Percentiles rank a stretch among this genome's conserved stretches.
Conservation (phyloP, 2,888 invertebrate genomes). For the Trichopria drosophilae region DNA sequence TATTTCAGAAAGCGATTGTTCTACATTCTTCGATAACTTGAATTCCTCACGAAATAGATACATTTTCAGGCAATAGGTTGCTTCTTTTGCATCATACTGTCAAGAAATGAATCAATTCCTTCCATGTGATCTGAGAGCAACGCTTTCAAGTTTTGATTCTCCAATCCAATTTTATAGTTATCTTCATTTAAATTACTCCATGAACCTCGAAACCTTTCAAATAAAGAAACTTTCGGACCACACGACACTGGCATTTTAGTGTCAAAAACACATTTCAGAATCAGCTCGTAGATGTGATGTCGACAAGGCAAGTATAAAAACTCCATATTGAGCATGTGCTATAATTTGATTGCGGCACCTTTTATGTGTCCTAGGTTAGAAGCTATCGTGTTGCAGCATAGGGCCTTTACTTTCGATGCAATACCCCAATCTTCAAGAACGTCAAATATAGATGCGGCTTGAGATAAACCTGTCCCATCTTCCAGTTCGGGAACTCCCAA, state of each 20-base stretch:
- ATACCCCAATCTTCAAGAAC: conserved; percentile 35
- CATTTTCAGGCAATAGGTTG: conserved; percentile 28
- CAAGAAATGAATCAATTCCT: conserved; percentile 21
- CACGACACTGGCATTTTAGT: conserved; percentile 29
- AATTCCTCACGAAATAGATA: conserved; percentile 37
- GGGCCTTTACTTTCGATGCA: conserved; percentile 30
- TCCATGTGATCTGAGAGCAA: conserved; percentile 22
- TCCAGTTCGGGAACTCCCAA: conserved; percentile 34
- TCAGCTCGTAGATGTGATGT: conserved; percentile 41
- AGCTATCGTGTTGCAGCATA: conserved; percentile 41
- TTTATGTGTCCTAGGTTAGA: conserved; percentile 39
- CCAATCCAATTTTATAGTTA: conserved; percentile 26
- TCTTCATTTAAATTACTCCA: conserved; percentile 31
- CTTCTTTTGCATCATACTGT: conserved; percentile 13
- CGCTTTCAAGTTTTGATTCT: conserved; percentile 18
- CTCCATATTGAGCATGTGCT: conserved; percentile 36
- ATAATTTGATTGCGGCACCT: conserved; percentile 33
- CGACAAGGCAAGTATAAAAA: conserved; percentile 37
- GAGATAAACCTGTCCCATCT: conserved; percentile 28
- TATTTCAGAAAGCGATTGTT: conserved; percentile 21
- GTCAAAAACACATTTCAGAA: conserved; percentile 37
- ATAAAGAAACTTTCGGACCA: conserved; percentile 36
- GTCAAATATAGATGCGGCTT: conserved; percentile 27
- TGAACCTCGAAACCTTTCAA: conserved; percentile 35
- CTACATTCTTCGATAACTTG: conserved; percentile 30